These are phyloP conservation scores for Sebastes matsubarae DNA, from an alignment of 2,797 vertebrate genomes.

Conservation along the genomic window DNA sequence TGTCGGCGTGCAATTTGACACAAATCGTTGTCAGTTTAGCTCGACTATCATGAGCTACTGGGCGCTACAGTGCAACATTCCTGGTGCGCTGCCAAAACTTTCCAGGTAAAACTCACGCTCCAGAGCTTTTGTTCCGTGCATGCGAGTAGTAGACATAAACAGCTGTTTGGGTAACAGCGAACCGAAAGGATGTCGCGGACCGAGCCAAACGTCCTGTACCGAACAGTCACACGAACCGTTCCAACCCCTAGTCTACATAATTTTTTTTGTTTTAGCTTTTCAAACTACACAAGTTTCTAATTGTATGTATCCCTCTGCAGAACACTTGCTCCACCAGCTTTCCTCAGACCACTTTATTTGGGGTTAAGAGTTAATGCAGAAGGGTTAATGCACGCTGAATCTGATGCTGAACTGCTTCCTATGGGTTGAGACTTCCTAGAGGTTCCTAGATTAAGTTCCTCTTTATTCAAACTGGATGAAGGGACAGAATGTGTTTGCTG, in stretches of 20 bases:
- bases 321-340: constrained; percentile 17
- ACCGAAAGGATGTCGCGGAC: no score
- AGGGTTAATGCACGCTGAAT: not conserved
- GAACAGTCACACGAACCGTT: no score
- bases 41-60: no score
- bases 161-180: no score
- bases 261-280: not conserved
- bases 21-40: no score
- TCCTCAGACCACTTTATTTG: not conserved
- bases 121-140: no score
- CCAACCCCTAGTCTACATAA: not conserved
- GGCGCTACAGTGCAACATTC: not conserved
- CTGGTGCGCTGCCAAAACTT: no score
- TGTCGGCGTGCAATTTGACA: no score
- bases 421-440: not conserved
- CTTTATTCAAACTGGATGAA: not conserved
- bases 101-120: no score
- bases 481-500: not conserved
- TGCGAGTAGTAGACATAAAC: no score
- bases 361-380: not conserved
- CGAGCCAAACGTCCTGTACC: no score
- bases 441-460: not conserved
- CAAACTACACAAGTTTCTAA: constrained; percentile 2
- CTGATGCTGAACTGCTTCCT: not conserved
- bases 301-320: not conserved